phyloP scores from a whole-genome alignment of 64 coral and sea anemone genomes.

The Cladopsammia gracilis region DNA sequence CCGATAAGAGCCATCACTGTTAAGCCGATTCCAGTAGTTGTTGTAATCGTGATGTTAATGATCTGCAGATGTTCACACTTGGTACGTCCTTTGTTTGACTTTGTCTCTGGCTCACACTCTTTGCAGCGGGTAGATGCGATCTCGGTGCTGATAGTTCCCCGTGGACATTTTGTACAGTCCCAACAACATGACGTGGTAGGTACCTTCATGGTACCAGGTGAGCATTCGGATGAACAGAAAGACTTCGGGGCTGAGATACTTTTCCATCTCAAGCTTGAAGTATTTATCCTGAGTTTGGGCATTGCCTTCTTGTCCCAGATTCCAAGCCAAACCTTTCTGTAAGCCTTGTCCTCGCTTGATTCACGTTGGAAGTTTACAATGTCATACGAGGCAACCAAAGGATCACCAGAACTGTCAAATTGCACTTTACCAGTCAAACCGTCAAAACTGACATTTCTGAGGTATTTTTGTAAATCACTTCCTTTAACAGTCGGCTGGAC shows the following conservation, averaged over 20 bases:
- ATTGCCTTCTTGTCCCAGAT: constrained; percentile 9
- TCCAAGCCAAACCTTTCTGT: neutral
- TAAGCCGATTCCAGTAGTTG: neutral
- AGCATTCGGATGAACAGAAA: constrained; percentile 49
- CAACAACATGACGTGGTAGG: constrained; percentile 57
- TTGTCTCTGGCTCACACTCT: constrained; percentile 22
- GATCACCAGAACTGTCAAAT: constrained; percentile 45
- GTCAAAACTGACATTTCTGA: constrained; percentile 38
- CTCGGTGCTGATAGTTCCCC: constrained; percentile 19
- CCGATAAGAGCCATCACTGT: constrained; percentile 19
- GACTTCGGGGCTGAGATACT: neutral
- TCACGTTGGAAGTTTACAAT: neutral
- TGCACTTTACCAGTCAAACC: constrained; percentile 32
- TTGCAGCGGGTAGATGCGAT: constrained; percentile 45
- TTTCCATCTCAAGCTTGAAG: constrained; percentile 30
- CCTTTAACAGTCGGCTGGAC: constrained; percentile 16
- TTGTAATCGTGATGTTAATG: constrained; percentile 27
- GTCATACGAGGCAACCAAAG: neutral
- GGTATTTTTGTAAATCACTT: constrained; percentile 17
- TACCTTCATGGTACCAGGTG: constrained; percentile 47
- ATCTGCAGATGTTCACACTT: constrained; percentile 25
- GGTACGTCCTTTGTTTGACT: neutral
- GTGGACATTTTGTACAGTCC: constrained; percentile 56
- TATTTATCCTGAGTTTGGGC: constrained; percentile 8
- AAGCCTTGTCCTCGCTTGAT: neutral